These are phyloP conservation scores for Sorex fumeus DNA, from an alignment of 2,113 vertebrate species.

Conservation along the genomic window DNA sequence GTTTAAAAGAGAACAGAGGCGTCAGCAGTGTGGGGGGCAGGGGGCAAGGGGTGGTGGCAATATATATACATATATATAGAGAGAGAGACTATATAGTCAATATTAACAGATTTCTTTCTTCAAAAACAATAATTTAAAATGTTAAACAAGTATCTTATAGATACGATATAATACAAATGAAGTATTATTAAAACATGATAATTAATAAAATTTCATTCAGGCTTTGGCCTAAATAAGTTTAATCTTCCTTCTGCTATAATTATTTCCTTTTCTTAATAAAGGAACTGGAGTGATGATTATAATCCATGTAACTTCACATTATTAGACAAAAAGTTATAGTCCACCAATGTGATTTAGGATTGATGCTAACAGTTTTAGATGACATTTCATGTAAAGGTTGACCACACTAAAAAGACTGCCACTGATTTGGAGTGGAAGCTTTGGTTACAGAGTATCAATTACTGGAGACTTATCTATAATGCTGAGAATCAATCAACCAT, in stretches of 20 bases:
- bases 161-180: conserved; percentile 38
- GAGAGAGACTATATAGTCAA: background rate
- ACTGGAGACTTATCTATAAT: background rate
- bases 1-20: too few species aligned
- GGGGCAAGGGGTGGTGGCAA: too few species aligned
- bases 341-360: background rate
- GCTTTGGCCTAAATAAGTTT: conserved; percentile 21
- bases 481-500: background rate
- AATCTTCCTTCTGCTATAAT: conserved; percentile 52
- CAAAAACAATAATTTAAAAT: conserved; percentile 42
- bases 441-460: background rate
- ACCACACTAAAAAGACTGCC: background rate
- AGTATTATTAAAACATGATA: conserved; percentile 46
- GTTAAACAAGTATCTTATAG: background rate
- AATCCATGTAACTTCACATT: background rate
- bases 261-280: conserved; percentile 50
- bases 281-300: conserved; percentile 58
- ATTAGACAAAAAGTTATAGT: conserved; percentile 47
- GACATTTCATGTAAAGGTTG: background rate
- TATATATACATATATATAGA: too few species aligned
- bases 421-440: background rate
- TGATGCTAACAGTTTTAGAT: background rate
- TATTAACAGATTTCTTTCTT: conserved; percentile 5
- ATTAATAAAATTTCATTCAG: conserved; percentile 42
- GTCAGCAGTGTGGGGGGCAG: too few species aligned